Evolutionary conservation across 2,113 vertebrate species (phyloP).

Genomic region (Coryphaenoides rupestris): DNA sequence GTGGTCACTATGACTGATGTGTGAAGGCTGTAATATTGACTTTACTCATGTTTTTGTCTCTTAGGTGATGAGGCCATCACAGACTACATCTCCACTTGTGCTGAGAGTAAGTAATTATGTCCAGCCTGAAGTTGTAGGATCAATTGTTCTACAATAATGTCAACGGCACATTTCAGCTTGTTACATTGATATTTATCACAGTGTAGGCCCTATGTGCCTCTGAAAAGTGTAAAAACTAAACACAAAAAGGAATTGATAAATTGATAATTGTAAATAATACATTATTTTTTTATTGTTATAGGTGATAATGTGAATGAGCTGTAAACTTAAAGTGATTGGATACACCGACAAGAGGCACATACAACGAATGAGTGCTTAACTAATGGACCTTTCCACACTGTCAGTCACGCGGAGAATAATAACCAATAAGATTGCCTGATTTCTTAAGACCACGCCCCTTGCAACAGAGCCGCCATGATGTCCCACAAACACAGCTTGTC

Average conservation of each 20-base stretch:
- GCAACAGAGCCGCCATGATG: too few relatives aligned
- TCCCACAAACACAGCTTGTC: too few relatives aligned
- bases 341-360: background rate
- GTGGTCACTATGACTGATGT: too few relatives aligned
- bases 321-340: constrained; percentile 8
- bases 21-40: too few relatives aligned
- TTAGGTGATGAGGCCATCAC: constrained; percentile 60
- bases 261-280: background rate
- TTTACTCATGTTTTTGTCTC: background rate
- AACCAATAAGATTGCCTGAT: too few relatives aligned
- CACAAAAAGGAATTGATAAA: background rate
- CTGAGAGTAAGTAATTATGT: constrained; percentile 44
- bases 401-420: too few relatives aligned
- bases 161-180: background rate
- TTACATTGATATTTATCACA: too few relatives aligned
- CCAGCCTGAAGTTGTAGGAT: too few relatives aligned
- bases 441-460: too few relatives aligned
- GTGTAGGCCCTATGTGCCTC: background rate
- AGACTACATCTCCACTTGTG: constrained; percentile 66
- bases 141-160: background rate
- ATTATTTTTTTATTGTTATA: constrained; percentile 26
- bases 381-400: too few relatives aligned
- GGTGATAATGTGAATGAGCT: constrained; percentile 48
- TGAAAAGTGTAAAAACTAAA: background rate
- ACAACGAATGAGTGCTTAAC: background rate